Evolutionary conservation across 2,888 invertebrate species (phyloP), one percentile per base, ranked within the genome.

Genomic region (Galerucella nymphaeae): DNA sequence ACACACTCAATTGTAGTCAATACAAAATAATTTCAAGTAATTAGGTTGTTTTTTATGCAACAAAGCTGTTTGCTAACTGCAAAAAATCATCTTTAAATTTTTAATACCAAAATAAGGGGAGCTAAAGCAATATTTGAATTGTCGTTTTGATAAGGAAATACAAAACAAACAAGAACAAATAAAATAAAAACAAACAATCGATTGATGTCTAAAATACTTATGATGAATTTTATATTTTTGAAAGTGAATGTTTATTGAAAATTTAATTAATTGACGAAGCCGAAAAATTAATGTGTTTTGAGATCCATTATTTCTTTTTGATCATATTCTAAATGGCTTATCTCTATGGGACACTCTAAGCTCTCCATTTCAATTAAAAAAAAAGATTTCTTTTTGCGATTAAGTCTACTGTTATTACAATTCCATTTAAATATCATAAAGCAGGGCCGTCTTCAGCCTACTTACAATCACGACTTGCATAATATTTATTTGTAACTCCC

Each of bases 51-150:
- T 57, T 48, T n/a, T 57, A 23, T 2, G 13, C 23, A 16, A 18
- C 16, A 18, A 57, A 57, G 10, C 16, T 57, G 20, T 57, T 57
- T 57, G 14, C 57, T 23, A 23, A 57, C 18, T 57, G 57, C 23
- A 20, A 57, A 57, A n/a, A n/a, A n/a, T 57, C 57, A 20, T 23
- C 14, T 57, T 57, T 14, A 57, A 23, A 57, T 57, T 57, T 57
- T 23, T 57, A 23, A 13, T 57, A 57, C 18, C 18, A 23, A 18
- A 23, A 57, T n/a, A n/a, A 48, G 13, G 48, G 14, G 2, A 4
- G 5, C 4, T 30, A 48, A 48, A 48, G 48, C n/a, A 11, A 57
- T 30, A 30, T 30, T 30, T 30, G 5, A 30, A 18, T 57, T 14
- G 57, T 23, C 23, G 57, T 23, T 57, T 57, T 8, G 57, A 6